Base-by-base conservation (phyloP, 2,113 vertebrate genomes). In the Acinonyx jubatus region DNA sequence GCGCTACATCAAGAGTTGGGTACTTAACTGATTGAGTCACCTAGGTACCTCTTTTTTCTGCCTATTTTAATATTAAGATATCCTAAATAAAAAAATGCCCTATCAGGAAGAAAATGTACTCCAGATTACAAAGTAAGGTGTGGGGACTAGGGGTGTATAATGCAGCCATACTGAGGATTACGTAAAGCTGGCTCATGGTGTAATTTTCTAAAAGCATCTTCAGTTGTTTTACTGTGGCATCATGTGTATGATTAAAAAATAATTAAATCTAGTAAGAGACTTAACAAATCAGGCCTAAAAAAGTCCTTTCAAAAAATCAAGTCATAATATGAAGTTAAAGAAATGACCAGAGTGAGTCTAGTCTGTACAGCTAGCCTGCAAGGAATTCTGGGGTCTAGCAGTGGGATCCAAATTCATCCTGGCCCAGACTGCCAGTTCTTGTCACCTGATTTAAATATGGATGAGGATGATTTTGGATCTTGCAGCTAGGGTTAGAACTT, bases 181-280 rank as follows among this genome's bases (percentile, higher is more conserved):
- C 7, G 36, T 92, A 69, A 95, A 48, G n/a, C 87, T 80, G 83
- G 78, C 25, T 83, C 50, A 61, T 61, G 2, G 7, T 66, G 18
- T 95, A 61, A 68, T 89, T 79, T 90, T 97, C 18, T 88, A 61
- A 68, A 93, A 91, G 36, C 33, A 84, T 33, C 45, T 78, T 74
- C 12, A 61, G 1, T 88, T 91, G n/a, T 93, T 97, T 89, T 63
- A 93, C 73, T 93, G 87, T 12, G 36, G 68, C 91, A 57, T 74
- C 21, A n/a, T 91, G 63, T 5, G 45, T 97, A 9, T 50, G 5
- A 69, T 88, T 71, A 6, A 14, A 50, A 71, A 66, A 79, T 83
- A 88, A 87, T 68, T 23, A 92, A 63, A 87, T 73, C 31, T 86
- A 68, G 73, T 52, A 88, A 91, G 94, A 71, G 25, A 89, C 55